A percentile compares a stretch with the other conserved stretches of the same genome.
phyloP scores from a whole-genome alignment of 2,888 invertebrate genomes.

The Argyra leucocephala region DNA sequence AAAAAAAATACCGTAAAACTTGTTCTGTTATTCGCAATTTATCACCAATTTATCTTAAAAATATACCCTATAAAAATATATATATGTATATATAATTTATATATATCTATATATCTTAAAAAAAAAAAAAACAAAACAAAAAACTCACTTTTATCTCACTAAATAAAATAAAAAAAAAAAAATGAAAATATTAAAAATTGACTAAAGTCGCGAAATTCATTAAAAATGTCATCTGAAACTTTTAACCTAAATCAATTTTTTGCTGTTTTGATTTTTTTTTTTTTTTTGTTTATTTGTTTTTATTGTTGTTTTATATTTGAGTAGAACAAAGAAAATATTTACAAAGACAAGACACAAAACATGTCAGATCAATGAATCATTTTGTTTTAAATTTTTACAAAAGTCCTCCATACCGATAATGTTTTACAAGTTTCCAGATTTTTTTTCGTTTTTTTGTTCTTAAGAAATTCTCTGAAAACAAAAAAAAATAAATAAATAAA shows the following conservation, averaged over 20 bases:
- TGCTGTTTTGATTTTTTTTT: neutral
- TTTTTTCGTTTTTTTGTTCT: too few relatives aligned
- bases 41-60: neutral
- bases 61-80: neutral
- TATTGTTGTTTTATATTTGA: neutral
- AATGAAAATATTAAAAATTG: neutral
- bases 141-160: neutral
- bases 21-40: conserved; percentile 1
- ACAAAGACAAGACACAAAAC: neutral
- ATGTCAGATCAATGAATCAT: neutral
- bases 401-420: too few relatives aligned
- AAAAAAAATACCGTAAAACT: neutral
- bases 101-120: neutral
- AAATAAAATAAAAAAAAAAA: neutral
- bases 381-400: neutral
- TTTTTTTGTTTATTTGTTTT: neutral
- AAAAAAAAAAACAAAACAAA: neutral
- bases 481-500: too few relatives aligned
- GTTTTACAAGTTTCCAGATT: too few relatives aligned
- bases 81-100: too few relatives aligned
- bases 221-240: neutral
- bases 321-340: neutral
- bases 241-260: neutral
- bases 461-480: too few relatives aligned
- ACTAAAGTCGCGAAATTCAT: too few relatives aligned